Conservation (phyloP, 1,140 invertebrate genomes). For the Dendroctonus valens region DNA sequence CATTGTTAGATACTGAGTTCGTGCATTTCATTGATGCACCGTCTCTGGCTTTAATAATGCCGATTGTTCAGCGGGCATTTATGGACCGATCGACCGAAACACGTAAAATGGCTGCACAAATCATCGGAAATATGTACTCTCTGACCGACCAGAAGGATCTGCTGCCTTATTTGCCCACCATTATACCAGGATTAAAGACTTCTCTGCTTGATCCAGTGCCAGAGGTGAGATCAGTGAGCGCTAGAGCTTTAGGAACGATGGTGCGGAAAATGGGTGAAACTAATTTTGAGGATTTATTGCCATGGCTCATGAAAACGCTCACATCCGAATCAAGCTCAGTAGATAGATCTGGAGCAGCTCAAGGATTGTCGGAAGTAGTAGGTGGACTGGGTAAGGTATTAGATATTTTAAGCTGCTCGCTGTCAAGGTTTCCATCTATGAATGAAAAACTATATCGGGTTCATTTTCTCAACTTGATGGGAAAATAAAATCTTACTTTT, state of each 20-base stretch:
- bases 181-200: constrained; percentile 95
- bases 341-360: constrained; percentile 96
- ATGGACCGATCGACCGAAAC: constrained; percentile 96
- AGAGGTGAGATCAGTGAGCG: constrained; percentile 89
- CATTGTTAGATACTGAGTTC: constrained; percentile 94
- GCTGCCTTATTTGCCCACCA: constrained; percentile 92
- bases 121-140: constrained; percentile 99
- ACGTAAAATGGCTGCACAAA: constrained; percentile 97
- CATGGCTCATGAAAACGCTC: constrained; percentile 98
- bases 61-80: constrained; percentile 95
- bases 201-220: constrained; percentile 97
- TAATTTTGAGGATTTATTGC: constrained; percentile 91
- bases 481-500: neutral
- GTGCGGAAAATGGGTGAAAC: constrained; percentile 94
- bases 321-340: constrained; percentile 94
- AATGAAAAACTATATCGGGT: too few species aligned
- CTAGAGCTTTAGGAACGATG: constrained; percentile 95
- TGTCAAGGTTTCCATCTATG: too few species aligned
- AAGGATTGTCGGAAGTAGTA: constrained; percentile 92
- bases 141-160: constrained; percentile 98
- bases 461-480: too few species aligned
- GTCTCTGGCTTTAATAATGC: constrained; percentile 98
- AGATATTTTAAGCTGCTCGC: neutral
- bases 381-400: constrained; percentile 67
- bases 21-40: constrained; percentile 99